These are phyloP conservation scores for Nomada fucata DNA, from an alignment of 2,888 invertebrate genomes.

Conservation along the genomic window DNA sequence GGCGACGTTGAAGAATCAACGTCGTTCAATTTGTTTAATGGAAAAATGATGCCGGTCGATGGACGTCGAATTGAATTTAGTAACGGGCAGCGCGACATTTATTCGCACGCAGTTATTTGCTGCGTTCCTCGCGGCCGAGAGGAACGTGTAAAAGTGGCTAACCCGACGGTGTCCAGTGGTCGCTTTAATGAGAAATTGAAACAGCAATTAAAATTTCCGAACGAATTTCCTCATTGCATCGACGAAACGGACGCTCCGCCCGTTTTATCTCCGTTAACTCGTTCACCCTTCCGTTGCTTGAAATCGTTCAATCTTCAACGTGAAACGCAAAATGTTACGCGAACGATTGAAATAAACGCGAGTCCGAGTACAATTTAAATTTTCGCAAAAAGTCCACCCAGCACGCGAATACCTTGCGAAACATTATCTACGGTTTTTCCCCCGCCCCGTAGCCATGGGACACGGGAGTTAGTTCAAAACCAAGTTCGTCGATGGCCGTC, in stretches of 20 bases:
- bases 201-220: neutral
- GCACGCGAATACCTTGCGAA: conserved; percentile 24
- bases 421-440: conserved; percentile 39
- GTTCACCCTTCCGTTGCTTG: neutral
- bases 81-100: conserved; percentile 3
- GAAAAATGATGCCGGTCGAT: conserved; percentile 13
- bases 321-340: neutral
- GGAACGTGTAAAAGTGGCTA: neutral
- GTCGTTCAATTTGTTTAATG: conserved; percentile 28
- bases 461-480: conserved; percentile 54
- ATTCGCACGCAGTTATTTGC: neutral
- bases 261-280: neutral
- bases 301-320: neutral
- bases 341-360: neutral
- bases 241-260: neutral
- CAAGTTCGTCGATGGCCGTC: conserved; percentile 56
- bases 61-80: conserved; percentile 15
- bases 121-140: neutral
- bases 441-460: conserved; percentile 29
- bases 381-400: conserved; percentile 9
- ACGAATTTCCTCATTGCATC: neutral
- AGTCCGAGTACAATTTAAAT: neutral
- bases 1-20: conserved; percentile 10
- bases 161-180: conserved; percentile 4
- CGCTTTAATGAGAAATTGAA: neutral